A percentile compares a stretch with the other conserved stretches of the same genome.
These are phyloP conservation scores for Eilema griseolum DNA, from an alignment of 2,888 invertebrate species.

Conservation along the genomic window DNA sequence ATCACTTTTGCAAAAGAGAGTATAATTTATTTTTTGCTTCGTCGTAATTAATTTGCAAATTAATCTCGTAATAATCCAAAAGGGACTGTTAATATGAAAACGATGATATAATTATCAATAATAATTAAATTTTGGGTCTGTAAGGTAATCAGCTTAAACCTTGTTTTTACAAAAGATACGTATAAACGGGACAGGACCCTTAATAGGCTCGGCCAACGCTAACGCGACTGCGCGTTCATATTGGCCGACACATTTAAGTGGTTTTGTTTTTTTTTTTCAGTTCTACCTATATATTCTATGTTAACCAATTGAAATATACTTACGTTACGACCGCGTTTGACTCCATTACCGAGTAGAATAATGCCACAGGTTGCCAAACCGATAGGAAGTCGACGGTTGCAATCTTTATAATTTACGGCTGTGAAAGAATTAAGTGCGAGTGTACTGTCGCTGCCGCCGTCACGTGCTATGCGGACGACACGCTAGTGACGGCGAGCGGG, in stretches of 20 bases:
- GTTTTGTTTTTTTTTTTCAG: no score
- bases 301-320: no score
- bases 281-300: no score
- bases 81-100: constrained; percentile 22
- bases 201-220: no score
- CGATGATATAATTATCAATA: constrained; percentile 25
- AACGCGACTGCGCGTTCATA: no score
- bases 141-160: constrained; percentile 19
- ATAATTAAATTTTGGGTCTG: constrained; percentile 21
- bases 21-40: constrained; percentile 13
- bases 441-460: neutral
- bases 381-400: neutral
- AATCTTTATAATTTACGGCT: neutral
- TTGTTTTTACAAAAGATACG: constrained; percentile 5
- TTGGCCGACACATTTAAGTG: no score
- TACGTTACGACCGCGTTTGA: no score
- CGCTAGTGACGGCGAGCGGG: no score
- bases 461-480: neutral
- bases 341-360: no score
- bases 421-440: neutral
- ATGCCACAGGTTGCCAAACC: neutral
- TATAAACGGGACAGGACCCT: neutral
- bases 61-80: constrained; percentile 26
- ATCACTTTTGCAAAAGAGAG: constrained; percentile 9
- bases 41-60: constrained; percentile 25